These are phyloP conservation scores for Takifugu flavidus DNA, from an alignment of 2,113 vertebrate species.

Conservation along the genomic window DNA sequence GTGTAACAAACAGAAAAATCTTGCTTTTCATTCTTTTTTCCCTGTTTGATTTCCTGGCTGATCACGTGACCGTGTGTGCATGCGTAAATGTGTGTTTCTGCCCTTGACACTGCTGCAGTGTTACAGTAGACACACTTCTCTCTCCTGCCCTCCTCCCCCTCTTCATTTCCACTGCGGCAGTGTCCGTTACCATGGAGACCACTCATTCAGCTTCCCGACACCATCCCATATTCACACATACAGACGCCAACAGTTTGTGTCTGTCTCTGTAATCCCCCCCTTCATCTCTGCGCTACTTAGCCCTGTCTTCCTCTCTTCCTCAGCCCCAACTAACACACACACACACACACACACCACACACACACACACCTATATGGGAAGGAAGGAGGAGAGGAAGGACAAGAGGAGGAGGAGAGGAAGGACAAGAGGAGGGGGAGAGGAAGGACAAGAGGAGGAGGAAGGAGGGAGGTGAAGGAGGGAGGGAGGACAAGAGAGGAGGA, in stretches of 20 bases:
- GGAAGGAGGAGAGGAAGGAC: slow-evolving; percentile 19
- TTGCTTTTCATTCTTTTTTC: no score
- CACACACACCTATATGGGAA: no score
- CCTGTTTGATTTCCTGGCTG: no score
- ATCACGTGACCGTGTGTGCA: slow-evolving; percentile 1
- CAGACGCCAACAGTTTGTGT: slow-evolving; percentile 7
- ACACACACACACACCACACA: no score
- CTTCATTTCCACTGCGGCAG: slow-evolving; percentile 78
- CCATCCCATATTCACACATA: slow-evolving; percentile 16
- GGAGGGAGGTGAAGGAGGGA: background rate
- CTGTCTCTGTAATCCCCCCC: no score
- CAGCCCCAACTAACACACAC: no score
- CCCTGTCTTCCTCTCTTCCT: no score
- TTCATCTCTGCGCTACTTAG: no score
- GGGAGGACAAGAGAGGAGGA: background rate
- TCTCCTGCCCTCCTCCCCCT: slow-evolving; percentile 46
- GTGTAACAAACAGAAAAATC: no score
- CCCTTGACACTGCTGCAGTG: slow-evolving; percentile 1
- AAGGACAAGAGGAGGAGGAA: background rate
- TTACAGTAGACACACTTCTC: slow-evolving; percentile 17
- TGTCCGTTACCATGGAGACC: slow-evolving; percentile 85
- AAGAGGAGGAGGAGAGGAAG: slow-evolving; percentile 13
- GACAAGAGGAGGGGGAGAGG: slow-evolving; percentile 24
- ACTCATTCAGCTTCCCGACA: slow-evolving; percentile 67
- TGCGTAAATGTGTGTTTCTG: slow-evolving; percentile 11